Conservation (phyloP, 2,797 vertebrate species). For the Halcyon leucocephala region DNA sequence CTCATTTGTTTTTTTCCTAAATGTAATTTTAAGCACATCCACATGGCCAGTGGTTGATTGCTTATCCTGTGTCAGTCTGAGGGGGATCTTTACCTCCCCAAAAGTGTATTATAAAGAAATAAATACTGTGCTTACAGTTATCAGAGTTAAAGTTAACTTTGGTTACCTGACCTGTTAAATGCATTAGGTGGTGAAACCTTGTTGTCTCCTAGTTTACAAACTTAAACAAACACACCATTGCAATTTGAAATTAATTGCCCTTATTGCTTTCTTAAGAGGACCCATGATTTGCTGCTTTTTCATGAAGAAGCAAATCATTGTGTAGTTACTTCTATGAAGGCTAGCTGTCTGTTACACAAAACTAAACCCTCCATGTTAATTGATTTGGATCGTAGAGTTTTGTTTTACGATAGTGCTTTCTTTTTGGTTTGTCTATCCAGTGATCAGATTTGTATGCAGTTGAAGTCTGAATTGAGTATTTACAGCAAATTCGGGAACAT, state of each 20-base stretch:
- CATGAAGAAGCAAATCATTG: neutral
- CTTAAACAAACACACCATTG: neutral
- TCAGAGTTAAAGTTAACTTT: neutral
- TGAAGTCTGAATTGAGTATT: neutral
- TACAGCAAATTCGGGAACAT: neutral
- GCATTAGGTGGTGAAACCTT: neutral
- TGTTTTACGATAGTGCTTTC: neutral
- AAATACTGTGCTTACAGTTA: neutral
- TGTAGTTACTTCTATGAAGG: neutral
- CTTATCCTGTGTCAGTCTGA: neutral
- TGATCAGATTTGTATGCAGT: neutral
- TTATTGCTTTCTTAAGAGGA: neutral
- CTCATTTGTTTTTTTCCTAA: neutral
- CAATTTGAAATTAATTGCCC: neutral
- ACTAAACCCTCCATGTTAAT: neutral
- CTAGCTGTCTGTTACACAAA: neutral
- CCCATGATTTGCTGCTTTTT: neutral
- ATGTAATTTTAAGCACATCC: rapidly evolving
- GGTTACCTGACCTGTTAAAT: neutral
- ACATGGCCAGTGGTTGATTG: neutral
- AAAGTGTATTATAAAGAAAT: neutral
- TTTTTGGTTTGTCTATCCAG: neutral
- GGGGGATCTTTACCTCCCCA: neutral
- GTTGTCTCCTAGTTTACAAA: neutral
- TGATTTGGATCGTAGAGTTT: neutral